Percentiles rank a stretch among this genome's conserved stretches.
These are phyloP conservation scores for Pygmarrhopalites habei DNA, from an alignment of 1,140 invertebrate genomes.

Conservation along the genomic window DNA sequence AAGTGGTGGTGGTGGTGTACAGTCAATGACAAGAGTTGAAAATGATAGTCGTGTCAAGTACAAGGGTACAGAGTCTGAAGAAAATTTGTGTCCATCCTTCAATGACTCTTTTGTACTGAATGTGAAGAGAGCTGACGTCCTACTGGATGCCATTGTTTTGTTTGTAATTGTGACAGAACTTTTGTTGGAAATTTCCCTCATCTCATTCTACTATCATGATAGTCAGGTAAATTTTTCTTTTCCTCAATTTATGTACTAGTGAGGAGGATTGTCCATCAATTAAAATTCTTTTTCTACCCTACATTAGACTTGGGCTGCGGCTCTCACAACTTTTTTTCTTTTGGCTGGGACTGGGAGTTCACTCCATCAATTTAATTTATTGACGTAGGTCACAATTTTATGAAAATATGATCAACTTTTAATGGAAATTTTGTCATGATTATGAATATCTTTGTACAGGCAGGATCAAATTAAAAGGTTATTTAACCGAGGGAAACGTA, in stretches of 20 bases:
- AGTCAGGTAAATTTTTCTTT: too few species aligned
- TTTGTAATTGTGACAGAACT: constrained; percentile 17
- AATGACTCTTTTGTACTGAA: constrained; percentile 2
- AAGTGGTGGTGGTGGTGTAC: too few species aligned
- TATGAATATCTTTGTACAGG: constrained; percentile 6
- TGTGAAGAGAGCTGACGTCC: constrained; percentile 16
- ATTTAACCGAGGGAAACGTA: constrained; percentile 19
- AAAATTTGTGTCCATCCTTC: background rate
- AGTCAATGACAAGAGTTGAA: too few species aligned
- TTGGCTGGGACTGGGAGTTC: constrained; percentile 18
- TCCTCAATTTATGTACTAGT: too few species aligned
- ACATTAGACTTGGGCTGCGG: constrained; percentile 30
- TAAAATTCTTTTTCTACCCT: too few species aligned
- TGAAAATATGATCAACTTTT: background rate
- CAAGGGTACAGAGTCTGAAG: background rate
- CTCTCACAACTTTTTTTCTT: constrained; percentile 16
- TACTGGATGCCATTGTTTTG: constrained; percentile 23
- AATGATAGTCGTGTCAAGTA: too few species aligned
- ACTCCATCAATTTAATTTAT: constrained; percentile 22
- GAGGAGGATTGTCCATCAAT: too few species aligned
- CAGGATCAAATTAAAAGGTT: constrained; percentile 17
- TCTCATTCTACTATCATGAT: constrained; percentile 17
- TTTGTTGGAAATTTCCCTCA: constrained; percentile 12
- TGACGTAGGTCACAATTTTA: constrained; percentile 13
- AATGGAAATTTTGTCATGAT: background rate